These are phyloP conservation scores for Oryzias curvinotus DNA, from an alignment of 2,113 vertebrate genomes.

Conservation along the genomic window DNA sequence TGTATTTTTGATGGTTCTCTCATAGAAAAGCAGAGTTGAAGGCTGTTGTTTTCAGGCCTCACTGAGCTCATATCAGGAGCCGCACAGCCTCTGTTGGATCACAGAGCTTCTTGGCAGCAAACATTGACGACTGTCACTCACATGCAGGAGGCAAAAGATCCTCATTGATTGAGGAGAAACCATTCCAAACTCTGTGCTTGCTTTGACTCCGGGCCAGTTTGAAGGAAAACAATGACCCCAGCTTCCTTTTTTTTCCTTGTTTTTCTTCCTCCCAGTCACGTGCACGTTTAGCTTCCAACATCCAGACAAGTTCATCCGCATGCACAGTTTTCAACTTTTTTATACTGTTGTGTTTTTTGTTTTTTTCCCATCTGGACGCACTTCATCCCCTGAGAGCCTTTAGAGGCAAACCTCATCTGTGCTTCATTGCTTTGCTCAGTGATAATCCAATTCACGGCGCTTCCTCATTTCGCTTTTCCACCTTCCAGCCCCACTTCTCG, in stretches of 20 bases:
- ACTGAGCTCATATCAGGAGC: neutral
- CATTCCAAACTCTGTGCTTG: slow-evolving; percentile 9
- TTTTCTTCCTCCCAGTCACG: slow-evolving; percentile 17
- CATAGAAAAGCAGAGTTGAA: neutral
- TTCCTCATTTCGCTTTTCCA: slow-evolving; percentile 11
- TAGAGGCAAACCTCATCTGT: slow-evolving; percentile 15
- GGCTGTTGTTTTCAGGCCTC: neutral
- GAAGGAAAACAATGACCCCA: slow-evolving; percentile 5
- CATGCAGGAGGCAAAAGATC: slow-evolving; percentile 11
- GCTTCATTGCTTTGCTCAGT: slow-evolving; percentile 24
- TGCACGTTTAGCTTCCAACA: slow-evolving; percentile 9
- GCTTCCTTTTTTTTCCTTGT: slow-evolving; percentile 7
- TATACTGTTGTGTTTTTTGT: slow-evolving; percentile 27
- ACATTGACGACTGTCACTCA: slow-evolving; percentile 23
- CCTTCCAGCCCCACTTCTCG: slow-evolving; percentile 83
- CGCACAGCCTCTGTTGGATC: slow-evolving; percentile 4
- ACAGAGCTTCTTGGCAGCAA: slow-evolving; percentile 6
- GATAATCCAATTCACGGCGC: slow-evolving; percentile 8
- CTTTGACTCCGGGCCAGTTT: slow-evolving; percentile 34
- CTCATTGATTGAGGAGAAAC: slow-evolving; percentile 23
- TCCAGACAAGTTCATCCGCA: slow-evolving; percentile 25
- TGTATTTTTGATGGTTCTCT: neutral
- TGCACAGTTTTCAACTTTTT: slow-evolving; percentile 51
- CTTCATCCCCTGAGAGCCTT: slow-evolving; percentile 12
- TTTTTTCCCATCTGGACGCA: slow-evolving; percentile 26